Base-by-base conservation (phyloP, 2,888 invertebrate genomes). In the Plebejus argus region DNA sequence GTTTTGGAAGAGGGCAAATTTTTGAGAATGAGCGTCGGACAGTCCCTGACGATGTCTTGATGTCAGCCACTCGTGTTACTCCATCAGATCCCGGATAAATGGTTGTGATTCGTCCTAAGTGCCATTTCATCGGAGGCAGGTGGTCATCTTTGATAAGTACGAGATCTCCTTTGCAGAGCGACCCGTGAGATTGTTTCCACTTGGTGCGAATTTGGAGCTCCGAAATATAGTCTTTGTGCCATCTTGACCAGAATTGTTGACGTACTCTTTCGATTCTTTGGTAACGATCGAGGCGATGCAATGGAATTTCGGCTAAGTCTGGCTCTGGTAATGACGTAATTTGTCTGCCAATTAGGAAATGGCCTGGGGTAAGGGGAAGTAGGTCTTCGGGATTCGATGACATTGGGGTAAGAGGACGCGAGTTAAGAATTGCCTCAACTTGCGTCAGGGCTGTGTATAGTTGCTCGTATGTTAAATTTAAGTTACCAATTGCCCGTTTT, bases 371-470 rank as follows among this genome's bases (percentile, higher is more conserved):
- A 53, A 75, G 75, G 6, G 76, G 61, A 5, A n/a, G 8, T n/a
- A 61, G 61, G 61, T 84, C 83, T 28, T 78, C 79, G 4, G 83
- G 81, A 76, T 83, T 81, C 58, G 82, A 18, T 53, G 82, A 82
- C 56, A 82, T 53, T 74, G 81, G 80, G 8, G 78, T 76, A 39
- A 83, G 53, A 15, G 82, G 83, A 75, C 81, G 81, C 77, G 83
- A 84, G 70, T 83, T 82, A 10, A 83, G 81, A 70, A 83, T 74
- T 56, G 83, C 80, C 75, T 83, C 82, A 4, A 82, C 79, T 78
- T 83, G 82, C 28, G 77, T 45, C 12, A 83, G 79, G 18, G 81
- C 79, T 23, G 82, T 83, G 49, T 75, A 80, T 12, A 81, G 78
- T 76, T 82, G 82, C 76, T 82, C 82, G 35, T 78, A 80, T 20